These are phyloP conservation scores for Drosophila cracens DNA, from an alignment of 2,888 invertebrate genomes.

Conservation along the genomic window DNA sequence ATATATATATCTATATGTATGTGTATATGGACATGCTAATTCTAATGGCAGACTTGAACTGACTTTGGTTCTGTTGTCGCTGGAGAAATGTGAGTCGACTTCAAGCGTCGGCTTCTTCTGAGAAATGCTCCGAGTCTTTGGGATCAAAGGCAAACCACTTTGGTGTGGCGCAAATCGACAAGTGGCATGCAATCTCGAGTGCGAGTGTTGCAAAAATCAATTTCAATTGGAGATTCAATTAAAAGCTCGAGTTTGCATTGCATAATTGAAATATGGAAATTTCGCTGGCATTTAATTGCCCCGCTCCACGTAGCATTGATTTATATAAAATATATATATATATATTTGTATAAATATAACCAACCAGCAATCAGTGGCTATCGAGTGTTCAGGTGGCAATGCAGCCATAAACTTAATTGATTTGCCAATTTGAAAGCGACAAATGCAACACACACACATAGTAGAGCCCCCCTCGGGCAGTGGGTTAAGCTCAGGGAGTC, in stretches of 20 bases:
- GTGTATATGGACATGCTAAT: slow-evolving; percentile 14
- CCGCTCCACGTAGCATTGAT: slow-evolving; percentile 49
- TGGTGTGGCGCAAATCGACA: slow-evolving; percentile 25
- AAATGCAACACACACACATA: slow-evolving; percentile 15
- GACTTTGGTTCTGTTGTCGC: slow-evolving; percentile 1
- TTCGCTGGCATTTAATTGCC: slow-evolving; percentile 60
- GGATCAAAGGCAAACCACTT: slow-evolving; percentile 42
- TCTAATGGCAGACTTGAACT: slow-evolving; percentile 16
- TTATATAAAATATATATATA: slow-evolving; percentile 13
- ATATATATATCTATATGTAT: background rate
- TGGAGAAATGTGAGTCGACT: slow-evolving; percentile 60
- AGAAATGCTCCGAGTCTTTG: slow-evolving; percentile 19
- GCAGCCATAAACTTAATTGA: slow-evolving; percentile 76
- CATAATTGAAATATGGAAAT: slow-evolving; percentile 75
- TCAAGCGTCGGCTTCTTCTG: slow-evolving; percentile 50
- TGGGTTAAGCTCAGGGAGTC: slow-evolving; percentile 41
- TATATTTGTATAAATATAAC: background rate
- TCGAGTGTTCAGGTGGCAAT: slow-evolving; percentile 65
- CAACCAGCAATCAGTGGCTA: slow-evolving; percentile 44
- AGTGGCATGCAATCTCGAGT: slow-evolving; percentile 20
- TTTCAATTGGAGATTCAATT: slow-evolving; percentile 51
- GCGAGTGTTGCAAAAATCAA: slow-evolving; percentile 28
- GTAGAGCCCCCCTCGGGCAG: slow-evolving; percentile 34
- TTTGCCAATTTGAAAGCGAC: slow-evolving; percentile 68
- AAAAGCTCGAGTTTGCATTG: slow-evolving; percentile 44